phyloP scores from a whole-genome alignment of 2,113 vertebrate genomes.

The Eulemur rufifrons region DNA sequence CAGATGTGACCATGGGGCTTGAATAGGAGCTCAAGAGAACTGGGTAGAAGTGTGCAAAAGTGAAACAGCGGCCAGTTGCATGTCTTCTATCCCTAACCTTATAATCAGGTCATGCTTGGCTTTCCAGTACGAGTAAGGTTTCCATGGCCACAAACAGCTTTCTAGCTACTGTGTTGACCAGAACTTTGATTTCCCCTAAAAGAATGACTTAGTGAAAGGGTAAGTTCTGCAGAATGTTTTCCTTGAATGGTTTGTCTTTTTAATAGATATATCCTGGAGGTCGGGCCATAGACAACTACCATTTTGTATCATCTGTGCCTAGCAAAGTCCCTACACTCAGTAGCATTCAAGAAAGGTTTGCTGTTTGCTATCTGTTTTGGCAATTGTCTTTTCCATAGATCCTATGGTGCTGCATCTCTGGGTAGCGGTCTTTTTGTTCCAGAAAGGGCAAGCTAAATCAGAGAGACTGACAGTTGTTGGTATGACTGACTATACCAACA shows the following conservation, averaged over 20 bases:
- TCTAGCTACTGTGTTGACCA: background rate
- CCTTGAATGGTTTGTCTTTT: background rate
- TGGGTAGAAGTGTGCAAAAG: background rate
- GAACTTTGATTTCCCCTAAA: background rate
- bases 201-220: background rate
- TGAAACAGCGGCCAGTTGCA: background rate
- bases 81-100: background rate
- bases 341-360: background rate
- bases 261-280: background rate
- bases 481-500: background rate
- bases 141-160: background rate
- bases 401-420: background rate
- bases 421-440: slow-evolving; percentile 6
- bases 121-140: background rate
- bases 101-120: background rate
- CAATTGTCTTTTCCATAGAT: background rate
- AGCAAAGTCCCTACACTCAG: background rate
- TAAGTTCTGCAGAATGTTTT: background rate
- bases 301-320: background rate
- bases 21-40: background rate
- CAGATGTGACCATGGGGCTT: background rate
- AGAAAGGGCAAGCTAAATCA: slow-evolving; percentile 18
- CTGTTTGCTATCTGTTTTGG: background rate
- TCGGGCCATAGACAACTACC: background rate
- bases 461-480: background rate